Evolutionary conservation across 1,140 invertebrate species (phyloP).

Genomic region (Bombyx mandarina): DNA sequence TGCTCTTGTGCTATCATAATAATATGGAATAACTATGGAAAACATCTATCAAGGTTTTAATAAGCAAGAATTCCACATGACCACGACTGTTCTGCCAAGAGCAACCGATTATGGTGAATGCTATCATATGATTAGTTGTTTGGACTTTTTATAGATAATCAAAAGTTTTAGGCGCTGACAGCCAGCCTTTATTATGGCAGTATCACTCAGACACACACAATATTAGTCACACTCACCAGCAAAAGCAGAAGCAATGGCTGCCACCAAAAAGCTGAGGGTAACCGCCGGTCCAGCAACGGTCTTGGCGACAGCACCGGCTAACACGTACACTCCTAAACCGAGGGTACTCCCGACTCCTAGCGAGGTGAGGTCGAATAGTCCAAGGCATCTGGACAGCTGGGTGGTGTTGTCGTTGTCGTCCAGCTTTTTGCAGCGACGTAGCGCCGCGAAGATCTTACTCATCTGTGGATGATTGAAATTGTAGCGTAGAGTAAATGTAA

Average conservation of each 20-base stretch:
- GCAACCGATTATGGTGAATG: too few species aligned
- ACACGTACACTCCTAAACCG: constrained; percentile 93
- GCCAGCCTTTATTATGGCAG: too few species aligned
- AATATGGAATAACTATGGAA: too few species aligned
- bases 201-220: not conserved
- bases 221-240: constrained; percentile 74
- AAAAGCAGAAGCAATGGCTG: constrained; percentile 90
- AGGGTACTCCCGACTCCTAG: constrained; percentile 91
- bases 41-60: too few species aligned
- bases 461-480: constrained; percentile 18
- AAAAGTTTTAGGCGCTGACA: too few species aligned
- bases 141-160: too few species aligned
- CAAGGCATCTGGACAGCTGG: constrained; percentile 82
- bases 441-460: constrained; percentile 43
- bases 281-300: constrained; percentile 89
- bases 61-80: too few species aligned
- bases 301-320: constrained; percentile 90
- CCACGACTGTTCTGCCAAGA: too few species aligned
- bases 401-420: constrained; percentile 69
- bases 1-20: too few species aligned
- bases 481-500: too few species aligned
- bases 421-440: constrained; percentile 54
- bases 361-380: constrained; percentile 83
- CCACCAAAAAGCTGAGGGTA: constrained; percentile 90
- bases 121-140: too few species aligned